These are phyloP conservation scores for Yponomeuta sedellus DNA, from an alignment of 2,888 invertebrate genomes.

Conservation along the genomic window DNA sequence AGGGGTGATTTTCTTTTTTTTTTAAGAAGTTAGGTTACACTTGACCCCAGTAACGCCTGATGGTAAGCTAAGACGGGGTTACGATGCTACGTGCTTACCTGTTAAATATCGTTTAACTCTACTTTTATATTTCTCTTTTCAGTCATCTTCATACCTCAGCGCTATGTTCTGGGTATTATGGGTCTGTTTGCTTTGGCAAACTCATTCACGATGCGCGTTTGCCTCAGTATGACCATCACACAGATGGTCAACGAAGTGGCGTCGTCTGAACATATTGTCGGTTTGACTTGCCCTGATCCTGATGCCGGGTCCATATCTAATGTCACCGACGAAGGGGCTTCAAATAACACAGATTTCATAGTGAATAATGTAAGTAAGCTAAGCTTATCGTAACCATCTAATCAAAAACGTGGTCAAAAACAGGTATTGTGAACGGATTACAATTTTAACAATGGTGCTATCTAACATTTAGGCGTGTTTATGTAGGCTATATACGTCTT, in stretches of 20 bases:
- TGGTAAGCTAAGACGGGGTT: no score
- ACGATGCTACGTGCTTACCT: no score
- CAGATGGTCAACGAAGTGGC: conserved; percentile 74
- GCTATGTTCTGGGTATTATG: conserved; percentile 82
- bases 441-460: no score
- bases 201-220: conserved; percentile 84
- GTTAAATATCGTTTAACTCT: no score
- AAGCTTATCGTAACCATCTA: no score
- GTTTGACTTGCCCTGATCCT: conserved; percentile 69
- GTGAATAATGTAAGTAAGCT: neutral
- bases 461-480: no score
- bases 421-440: no score
- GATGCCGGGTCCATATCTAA: conserved; percentile 9
- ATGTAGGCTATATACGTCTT: no score
- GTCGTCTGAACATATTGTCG: conserved; percentile 51
- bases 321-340: conserved; percentile 9
- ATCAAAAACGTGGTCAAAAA: no score
- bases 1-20: no score
- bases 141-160: conserved; percentile 79
- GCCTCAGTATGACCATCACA: conserved; percentile 82
- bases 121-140: conserved; percentile 35
- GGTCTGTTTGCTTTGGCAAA: conserved; percentile 82
- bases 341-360: neutral
- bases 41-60: no score
- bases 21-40: no score